These are phyloP conservation scores for Phrynosoma platyrhinos DNA, from an alignment of 2,113 vertebrate genomes.

Conservation along the genomic window DNA sequence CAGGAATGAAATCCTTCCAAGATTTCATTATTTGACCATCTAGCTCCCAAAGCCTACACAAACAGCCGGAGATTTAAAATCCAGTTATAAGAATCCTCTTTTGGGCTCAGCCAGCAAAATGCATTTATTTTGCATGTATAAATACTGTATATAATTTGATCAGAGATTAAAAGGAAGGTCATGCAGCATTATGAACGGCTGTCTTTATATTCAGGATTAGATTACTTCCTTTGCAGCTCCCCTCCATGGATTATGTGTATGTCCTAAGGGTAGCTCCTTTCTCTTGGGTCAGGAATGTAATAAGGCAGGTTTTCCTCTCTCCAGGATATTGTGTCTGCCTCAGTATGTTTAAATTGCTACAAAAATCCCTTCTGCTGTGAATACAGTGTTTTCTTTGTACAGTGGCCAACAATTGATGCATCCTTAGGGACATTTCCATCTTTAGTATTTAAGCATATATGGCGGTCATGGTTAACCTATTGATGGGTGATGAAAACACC, in stretches of 20 bases:
- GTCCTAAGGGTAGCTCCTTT: slow-evolving; percentile 79
- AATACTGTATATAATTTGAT: slow-evolving; percentile 60
- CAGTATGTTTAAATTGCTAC: slow-evolving; percentile 85
- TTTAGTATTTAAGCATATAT: slow-evolving; percentile 76
- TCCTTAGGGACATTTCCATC: slow-evolving; percentile 78
- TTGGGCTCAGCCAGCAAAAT: slow-evolving; percentile 41
- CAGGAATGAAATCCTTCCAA: slow-evolving; percentile 68
- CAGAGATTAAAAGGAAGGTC: slow-evolving; percentile 73
- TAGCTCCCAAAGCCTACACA: slow-evolving; percentile 56
- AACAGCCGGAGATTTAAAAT: slow-evolving; percentile 55
- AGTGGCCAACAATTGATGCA: slow-evolving; percentile 83
- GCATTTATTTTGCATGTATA: slow-evolving; percentile 59
- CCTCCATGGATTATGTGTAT: slow-evolving; percentile 67
- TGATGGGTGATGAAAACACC: slow-evolving; percentile 56
- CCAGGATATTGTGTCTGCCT: slow-evolving; percentile 92
- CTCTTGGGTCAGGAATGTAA: slow-evolving; percentile 87
- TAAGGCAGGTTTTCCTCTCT: slow-evolving; percentile 85
- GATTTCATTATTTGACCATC: slow-evolving; percentile 55
- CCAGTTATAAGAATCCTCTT: slow-evolving; percentile 35
- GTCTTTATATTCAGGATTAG: slow-evolving; percentile 79
- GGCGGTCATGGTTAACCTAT: slow-evolving; percentile 74
- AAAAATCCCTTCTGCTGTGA: slow-evolving; percentile 84
- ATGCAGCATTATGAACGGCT: slow-evolving; percentile 70
- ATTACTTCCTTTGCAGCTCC: slow-evolving; percentile 58
- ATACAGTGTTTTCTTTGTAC: slow-evolving; percentile 86